Conservation (phyloP, 2,888 invertebrate species). For the Torymus aiolomorphi region DNA sequence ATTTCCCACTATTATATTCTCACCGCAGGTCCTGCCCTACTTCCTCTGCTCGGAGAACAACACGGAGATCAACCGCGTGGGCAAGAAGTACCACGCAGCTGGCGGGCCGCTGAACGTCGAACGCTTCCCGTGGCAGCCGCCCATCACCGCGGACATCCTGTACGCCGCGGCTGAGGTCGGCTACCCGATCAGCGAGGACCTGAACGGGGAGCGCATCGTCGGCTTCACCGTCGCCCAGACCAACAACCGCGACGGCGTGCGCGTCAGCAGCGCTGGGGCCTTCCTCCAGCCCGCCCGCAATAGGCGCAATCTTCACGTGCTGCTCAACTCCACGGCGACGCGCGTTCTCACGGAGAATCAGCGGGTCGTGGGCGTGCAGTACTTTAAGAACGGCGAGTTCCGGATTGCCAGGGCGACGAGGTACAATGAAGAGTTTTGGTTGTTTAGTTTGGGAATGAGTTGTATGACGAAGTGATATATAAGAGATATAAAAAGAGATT, state of each 20-base stretch:
- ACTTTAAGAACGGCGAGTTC: conserved; percentile 69
- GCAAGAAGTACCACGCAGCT: conserved; percentile 79
- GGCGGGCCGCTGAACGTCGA: conserved; percentile 82
- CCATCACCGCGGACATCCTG: conserved; percentile 80
- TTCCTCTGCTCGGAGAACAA: conserved; percentile 84
- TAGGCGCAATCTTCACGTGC: conserved; percentile 80
- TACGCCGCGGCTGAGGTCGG: conserved; percentile 80
- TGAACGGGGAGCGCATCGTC: conserved; percentile 80
- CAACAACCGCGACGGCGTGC: conserved; percentile 80
- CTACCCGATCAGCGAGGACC: conserved; percentile 80
- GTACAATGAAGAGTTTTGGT: not conserved
- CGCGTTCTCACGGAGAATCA: conserved; percentile 78
- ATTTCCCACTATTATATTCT: too few species aligned
- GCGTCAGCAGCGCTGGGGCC: conserved; percentile 80
- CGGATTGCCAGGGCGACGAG: conserved; percentile 62
- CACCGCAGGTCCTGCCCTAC: conserved; percentile 81
- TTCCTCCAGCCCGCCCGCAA: conserved; percentile 79
- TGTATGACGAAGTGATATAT: too few species aligned
- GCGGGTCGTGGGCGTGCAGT: conserved; percentile 80
- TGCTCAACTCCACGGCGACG: conserved; percentile 80
- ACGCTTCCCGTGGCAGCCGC: conserved; percentile 81
- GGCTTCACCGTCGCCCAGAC: conserved; percentile 83
- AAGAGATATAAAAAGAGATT: too few species aligned
- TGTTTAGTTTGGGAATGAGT: not conserved
- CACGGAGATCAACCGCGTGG: conserved; percentile 80